Percentiles rank a stretch among this genome's conserved stretches.
Conservation (phyloP, 1,140 invertebrate species). For the Lepidurus apus region DNA sequence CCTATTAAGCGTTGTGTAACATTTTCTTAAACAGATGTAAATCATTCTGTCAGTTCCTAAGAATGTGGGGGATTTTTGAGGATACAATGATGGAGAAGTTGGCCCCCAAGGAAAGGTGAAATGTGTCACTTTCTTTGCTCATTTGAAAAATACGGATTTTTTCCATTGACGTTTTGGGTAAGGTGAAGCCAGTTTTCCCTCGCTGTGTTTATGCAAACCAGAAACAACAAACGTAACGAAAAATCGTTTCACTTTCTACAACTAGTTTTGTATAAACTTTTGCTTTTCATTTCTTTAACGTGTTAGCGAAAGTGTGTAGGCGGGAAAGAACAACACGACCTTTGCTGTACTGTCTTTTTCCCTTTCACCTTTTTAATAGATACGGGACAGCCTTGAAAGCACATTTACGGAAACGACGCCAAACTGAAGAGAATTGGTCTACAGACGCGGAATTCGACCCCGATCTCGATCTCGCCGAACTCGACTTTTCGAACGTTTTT, state of each 20-base stretch:
- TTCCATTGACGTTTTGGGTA: neutral
- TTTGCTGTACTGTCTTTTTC: neutral
- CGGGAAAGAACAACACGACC: neutral
- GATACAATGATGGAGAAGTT: too few species aligned
- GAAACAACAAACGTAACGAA: neutral
- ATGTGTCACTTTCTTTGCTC: neutral
- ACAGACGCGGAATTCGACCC: constrained; percentile 16
- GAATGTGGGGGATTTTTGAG: neutral
- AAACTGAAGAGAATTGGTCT: neutral
- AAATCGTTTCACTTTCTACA: neutral
- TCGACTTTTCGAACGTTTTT: constrained; percentile 34
- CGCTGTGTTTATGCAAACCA: neutral
- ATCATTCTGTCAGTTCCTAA: neutral
- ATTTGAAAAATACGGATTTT: neutral
- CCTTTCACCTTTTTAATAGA: constrained; percentile 27
- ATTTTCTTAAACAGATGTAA: neutral
- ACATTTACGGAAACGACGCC: constrained; percentile 3
- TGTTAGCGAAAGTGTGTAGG: neutral
- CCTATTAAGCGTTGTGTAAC: neutral
- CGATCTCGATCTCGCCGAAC: constrained; percentile 27
- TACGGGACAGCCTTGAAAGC: constrained; percentile 22
- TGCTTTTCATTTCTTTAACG: neutral
- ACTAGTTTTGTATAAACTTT: neutral
- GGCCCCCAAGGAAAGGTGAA: neutral
- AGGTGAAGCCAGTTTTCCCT: neutral